Evolutionary conservation across 2,113 vertebrate genomes (phyloP), one percentile per base, ranked within the genome.

Genomic region (Oreochromis niloticus): DNA sequence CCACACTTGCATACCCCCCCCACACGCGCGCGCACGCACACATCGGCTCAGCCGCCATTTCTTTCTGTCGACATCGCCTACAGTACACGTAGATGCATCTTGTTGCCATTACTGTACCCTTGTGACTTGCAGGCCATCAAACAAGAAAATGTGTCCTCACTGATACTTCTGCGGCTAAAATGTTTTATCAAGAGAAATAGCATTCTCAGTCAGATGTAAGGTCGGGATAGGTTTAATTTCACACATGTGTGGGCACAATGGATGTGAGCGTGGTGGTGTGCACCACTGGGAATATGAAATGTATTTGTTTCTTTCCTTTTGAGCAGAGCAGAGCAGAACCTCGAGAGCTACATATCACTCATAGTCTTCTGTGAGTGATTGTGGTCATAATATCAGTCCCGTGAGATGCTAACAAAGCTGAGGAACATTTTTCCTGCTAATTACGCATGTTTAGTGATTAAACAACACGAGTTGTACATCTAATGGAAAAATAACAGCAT

Each of bases 1-100:
- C 84, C 66, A 84, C 84, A 83, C 46, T 22, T 30, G 22, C 48
- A 16, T 22, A 46, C 22, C 48, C 41, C 41, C 17, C 41, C 41
- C 39, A 73, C 13, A 6, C 16, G 4, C 0, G 4, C 84, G 86
- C 61, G 84, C 85, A 41, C 41, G 55, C 48, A 80, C 41, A 22
- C 34, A 46, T 27, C 9, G 2, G 6, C 56, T 54, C 32, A 4
- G 4, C 81, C 52, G 81, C 39, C 73, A 93, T 85, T 95, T 93
- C 94, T 92, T 95, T 95, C 92, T 91, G 91, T 93, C 95, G 95
- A 89, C 92, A 91, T 89, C 92, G 92, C 96, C 96, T 96, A 96
- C 97, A 96, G 71, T 48, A 41, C 85, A 89, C 95, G 95, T 91
- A 96, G 95, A 95, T 96, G 97, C 95, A 93, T 97, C 94, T 96